Evolutionary conservation across 2,888 invertebrate genomes (phyloP), one percentile per base, ranked within the genome.

Genomic region (Sympetrum striolatum): DNA sequence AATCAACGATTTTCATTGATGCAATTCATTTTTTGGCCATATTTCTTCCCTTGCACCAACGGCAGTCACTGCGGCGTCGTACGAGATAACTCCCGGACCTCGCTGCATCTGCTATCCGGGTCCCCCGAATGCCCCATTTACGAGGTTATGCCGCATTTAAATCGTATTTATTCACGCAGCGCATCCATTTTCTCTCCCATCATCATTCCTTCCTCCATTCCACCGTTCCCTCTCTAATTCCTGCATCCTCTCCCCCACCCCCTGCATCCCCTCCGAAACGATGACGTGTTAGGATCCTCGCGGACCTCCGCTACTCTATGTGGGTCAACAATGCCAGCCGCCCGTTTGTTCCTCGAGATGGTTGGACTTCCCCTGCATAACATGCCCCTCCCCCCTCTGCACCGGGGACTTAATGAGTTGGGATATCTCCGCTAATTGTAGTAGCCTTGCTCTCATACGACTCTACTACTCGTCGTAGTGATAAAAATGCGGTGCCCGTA

Each of bases 321-420:
- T 80, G 37, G 91, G 91, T 91, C 90, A 91, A 91, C 90, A 91
- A 91, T 90, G 91, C 91, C 80, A 91, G 91, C 91, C 91, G 91
- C 91, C 91, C 91, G 91, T 90, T 91, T 92, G 92, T 91, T 91
- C 91, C 91, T 92, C 92, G 92, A 91, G 92, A 92, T 91, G 92
- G 92, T 91, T 92, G 31, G 73, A 73, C n/a, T 73, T 31, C 73
- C 31, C 25, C 73, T 25, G 31, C 73, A 73, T 31, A 73, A 73
- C 73, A 73, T 31, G 31, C 73, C 31, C 22, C 73, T 31, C 25
- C 31, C 12, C 15, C 73, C 73, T 73, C 73, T 73, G 31, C 73
- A 73, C 14, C 73, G 73, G 73, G 10, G 25, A 73, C 73, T 31
- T 73, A 73, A 73, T 73, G 73, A 73, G 73, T 73, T 73, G 73